Conservation (phyloP, 1,140 invertebrate genomes). For the Cyclargus thomasi region DNA sequence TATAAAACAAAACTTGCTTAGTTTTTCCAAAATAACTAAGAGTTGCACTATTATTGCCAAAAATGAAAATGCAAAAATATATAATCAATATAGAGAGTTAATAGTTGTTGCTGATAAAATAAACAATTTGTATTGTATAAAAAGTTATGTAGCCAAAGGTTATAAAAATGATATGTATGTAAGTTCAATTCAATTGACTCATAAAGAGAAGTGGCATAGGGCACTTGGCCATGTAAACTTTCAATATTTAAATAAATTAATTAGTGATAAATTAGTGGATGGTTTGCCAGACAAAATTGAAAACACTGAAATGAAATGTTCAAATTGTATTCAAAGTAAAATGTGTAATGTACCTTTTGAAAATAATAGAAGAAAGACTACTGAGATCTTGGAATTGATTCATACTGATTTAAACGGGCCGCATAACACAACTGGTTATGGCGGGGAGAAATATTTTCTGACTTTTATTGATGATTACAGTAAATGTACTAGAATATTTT, state of each 20-base stretch:
- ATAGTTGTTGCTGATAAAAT: slow-evolving; percentile 33
- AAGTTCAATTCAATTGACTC: slow-evolving; percentile 26
- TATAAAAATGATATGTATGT: slow-evolving; percentile 34
- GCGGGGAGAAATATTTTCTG: slow-evolving; percentile 41
- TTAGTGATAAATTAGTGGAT: slow-evolving; percentile 39
- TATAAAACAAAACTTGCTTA: slow-evolving; percentile 3
- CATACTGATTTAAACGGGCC: slow-evolving; percentile 56
- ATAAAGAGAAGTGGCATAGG: slow-evolving; percentile 45
- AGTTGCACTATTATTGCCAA: neutral
- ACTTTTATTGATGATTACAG: slow-evolving; percentile 51
- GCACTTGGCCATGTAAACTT: slow-evolving; percentile 48
- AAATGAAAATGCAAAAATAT: slow-evolving; percentile 33
- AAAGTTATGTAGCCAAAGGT: slow-evolving; percentile 34
- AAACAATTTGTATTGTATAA: slow-evolving; percentile 37
- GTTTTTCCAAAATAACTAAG: slow-evolving; percentile 18
- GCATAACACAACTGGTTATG: slow-evolving; percentile 41
- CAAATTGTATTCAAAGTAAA: slow-evolving; percentile 41
- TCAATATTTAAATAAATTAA: slow-evolving; percentile 41
- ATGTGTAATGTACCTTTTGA: slow-evolving; percentile 51
- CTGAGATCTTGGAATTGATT: slow-evolving; percentile 45
- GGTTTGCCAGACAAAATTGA: slow-evolving; percentile 45
- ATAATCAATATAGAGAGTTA: slow-evolving; percentile 31
- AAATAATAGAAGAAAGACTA: slow-evolving; percentile 48
- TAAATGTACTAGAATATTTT: slow-evolving; percentile 45
- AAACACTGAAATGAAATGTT: slow-evolving; percentile 34